Base-by-base conservation (phyloP, 53 echinoderm and acorn worm genomes). In the Luidia sarsii region DNA sequence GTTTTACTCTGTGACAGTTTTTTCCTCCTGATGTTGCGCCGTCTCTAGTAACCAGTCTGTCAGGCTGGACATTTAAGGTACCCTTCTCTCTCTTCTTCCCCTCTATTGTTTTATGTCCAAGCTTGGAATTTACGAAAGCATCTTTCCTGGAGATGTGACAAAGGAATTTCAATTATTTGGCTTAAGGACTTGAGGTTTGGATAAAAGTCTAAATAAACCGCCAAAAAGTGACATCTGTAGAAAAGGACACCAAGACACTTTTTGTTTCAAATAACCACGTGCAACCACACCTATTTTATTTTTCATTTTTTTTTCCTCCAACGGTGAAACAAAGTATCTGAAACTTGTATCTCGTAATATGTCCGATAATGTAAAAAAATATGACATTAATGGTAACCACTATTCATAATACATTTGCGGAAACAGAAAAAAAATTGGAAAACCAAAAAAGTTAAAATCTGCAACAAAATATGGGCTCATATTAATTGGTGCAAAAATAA, bases 251-350 rank as follows among this genome's bases (percentile, higher is more conserved):
- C 25, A n/a, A 27, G 23, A 32, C 24, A 10, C 33, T 10, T 30
- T 61, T 18, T 61, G 16, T 41, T 41, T 41, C 41, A 71, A 53
- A 53, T 53, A 36, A 71, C 50, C 52, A 51, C 54, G 33, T 71
- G 71, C 71, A 71, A 71, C 71, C 51, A 70, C 70, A 70, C 49
- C 70, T 70, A 53, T 70, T 71, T 71, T 71, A 53, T 71, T 71
- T 72, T 72, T 72, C 50, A 19, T 72, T 38, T 41, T 41, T 41
- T 41, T 41, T 41, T 65, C 25, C 56, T 56, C 56, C 56, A 53
- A 38, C 25, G 11, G 54, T 50, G 72, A 72, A 72, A 72, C 53
- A 55, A 38, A 34, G 37, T 36, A 65, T 33, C 21, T 65, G 35
- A 4, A 65, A 33, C 33, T 65, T 33, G 33, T 19, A 35, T 38